Percentiles rank a stretch among this genome's conserved stretches.
Conservation (phyloP, 2,888 invertebrate genomes). For the Argyra leucocephala region DNA sequence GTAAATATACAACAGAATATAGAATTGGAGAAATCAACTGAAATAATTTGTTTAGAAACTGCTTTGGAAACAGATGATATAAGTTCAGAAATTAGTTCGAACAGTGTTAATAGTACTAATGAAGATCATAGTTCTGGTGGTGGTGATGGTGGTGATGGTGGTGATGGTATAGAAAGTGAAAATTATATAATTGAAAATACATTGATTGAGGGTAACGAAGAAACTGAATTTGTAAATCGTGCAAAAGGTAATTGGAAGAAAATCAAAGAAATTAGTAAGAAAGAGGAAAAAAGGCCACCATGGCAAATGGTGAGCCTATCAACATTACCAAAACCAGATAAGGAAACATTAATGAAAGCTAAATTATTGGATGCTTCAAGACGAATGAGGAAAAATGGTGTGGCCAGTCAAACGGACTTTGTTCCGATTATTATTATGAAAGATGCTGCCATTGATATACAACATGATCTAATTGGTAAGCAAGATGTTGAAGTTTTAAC, state of each 20-base stretch:
- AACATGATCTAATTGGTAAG: slow-evolving; percentile 33
- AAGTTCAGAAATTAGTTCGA: not conserved
- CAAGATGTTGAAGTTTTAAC: slow-evolving; percentile 37
- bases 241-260: slow-evolving; percentile 37
- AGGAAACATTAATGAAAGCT: slow-evolving; percentile 38
- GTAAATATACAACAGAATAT: not conserved
- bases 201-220: not conserved
- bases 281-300: slow-evolving; percentile 39
- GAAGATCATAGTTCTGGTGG: too few species aligned
- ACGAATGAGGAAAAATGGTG: slow-evolving; percentile 34
- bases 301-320: slow-evolving; percentile 41
- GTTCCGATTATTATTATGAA: slow-evolving; percentile 35
- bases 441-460: slow-evolving; percentile 32
- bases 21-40: not conserved
- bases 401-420: slow-evolving; percentile 36
- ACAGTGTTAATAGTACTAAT: not conserved
- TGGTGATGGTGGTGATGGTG: not conserved
- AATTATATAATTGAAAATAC: not conserved
- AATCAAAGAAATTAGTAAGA: slow-evolving; percentile 33
- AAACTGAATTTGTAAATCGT: slow-evolving; percentile 19
- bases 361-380: slow-evolving; percentile 40
- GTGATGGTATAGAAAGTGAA: not conserved
- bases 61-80: not conserved
- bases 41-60: too few species aligned
- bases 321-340: slow-evolving; percentile 38